These are phyloP conservation scores for Micrasema minimum DNA, from an alignment of 1,140 invertebrate species.

Conservation along the genomic window DNA sequence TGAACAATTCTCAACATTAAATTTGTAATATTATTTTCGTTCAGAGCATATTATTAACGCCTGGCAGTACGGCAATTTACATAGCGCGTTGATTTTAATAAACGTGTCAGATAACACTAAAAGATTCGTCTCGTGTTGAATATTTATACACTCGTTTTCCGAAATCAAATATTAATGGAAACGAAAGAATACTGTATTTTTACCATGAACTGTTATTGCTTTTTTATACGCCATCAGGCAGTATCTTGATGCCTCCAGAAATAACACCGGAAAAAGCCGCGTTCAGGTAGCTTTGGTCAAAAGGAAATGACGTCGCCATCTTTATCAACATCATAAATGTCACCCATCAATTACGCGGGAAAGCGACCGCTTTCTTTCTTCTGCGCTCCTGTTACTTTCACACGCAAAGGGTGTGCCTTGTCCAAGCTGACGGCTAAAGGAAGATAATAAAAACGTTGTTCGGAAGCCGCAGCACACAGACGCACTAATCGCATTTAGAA, in stretches of 20 bases:
- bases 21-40: too few relatives aligned
- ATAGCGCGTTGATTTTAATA: too few relatives aligned
- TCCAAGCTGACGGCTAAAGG: slow-evolving; percentile 25
- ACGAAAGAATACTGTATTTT: too few relatives aligned
- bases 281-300: slow-evolving; percentile 9
- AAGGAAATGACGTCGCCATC: slow-evolving; percentile 34
- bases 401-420: slow-evolving; percentile 45
- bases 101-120: too few relatives aligned
- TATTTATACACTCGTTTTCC: too few relatives aligned
- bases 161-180: too few relatives aligned
- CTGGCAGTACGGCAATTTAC: too few relatives aligned
- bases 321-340: slow-evolving; percentile 50
- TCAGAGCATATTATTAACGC: too few relatives aligned
- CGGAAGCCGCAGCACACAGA: slow-evolving; percentile 42
- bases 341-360: slow-evolving; percentile 46
- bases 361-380: slow-evolving; percentile 24
- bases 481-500: slow-evolving; percentile 46
- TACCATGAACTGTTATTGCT: slow-evolving; percentile 6
- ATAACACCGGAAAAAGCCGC: slow-evolving; percentile 17
- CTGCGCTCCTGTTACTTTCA: slow-evolving; percentile 2
- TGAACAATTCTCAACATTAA: too few relatives aligned
- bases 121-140: too few relatives aligned
- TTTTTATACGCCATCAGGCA: slow-evolving; percentile 20
- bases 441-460: slow-evolving; percentile 42
- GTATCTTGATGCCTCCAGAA: slow-evolving; percentile 29